Conservation (phyloP, 2,797 vertebrate genomes). For the Microhierax caerulescens region DNA sequence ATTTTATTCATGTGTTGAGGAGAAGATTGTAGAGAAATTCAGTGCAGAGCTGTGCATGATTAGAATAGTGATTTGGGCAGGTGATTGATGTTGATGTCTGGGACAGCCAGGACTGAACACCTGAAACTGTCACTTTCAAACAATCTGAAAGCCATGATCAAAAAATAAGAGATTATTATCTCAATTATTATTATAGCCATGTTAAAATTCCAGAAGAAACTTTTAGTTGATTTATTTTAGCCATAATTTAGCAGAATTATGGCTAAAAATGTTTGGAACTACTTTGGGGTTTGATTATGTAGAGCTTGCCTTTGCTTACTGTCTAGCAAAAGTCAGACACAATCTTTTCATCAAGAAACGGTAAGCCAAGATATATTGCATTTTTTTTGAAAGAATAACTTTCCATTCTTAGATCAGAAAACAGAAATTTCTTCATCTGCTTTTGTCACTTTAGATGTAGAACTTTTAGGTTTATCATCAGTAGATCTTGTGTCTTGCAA, state of each 20-base stretch:
- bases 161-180: neutral
- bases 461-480: neutral
- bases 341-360: neutral
- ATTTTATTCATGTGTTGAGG: neutral
- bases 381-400: neutral
- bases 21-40: neutral
- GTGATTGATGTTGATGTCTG: neutral
- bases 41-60: neutral
- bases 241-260: neutral
- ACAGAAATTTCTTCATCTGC: neutral
- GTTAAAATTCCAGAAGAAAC: neutral
- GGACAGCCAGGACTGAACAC: fast-evolving
- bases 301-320: neutral
- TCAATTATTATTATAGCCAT: no score
- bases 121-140: fast-evolving
- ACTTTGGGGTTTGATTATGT: neutral
- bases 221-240: neutral
- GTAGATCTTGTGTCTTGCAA: neutral
- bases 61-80: neutral
- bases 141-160: neutral
- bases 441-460: neutral
- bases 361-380: neutral
- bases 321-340: neutral
- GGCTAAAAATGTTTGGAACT: neutral
- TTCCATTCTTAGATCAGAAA: neutral